phyloP scores from a whole-genome alignment of 2,888 invertebrate genomes.

The Amphipoea lucens region DNA sequence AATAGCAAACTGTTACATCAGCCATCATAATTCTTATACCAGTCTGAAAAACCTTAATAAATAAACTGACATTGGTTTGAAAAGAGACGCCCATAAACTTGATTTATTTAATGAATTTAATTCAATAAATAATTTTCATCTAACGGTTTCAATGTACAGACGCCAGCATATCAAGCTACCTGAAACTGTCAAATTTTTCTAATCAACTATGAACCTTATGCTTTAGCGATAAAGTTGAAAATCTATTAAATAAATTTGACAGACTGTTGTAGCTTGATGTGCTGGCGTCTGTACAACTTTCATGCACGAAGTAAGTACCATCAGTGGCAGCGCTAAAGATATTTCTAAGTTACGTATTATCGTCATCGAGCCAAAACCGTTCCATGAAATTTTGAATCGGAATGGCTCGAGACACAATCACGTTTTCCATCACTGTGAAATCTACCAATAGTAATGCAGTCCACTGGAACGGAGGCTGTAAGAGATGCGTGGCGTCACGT shows the following conservation, averaged over 20 bases:
- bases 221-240: too few species aligned
- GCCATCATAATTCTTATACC: slow-evolving; percentile 22
- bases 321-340: slow-evolving; percentile 26
- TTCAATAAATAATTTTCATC: slow-evolving; percentile 36
- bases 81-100: neutral
- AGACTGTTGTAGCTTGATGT: too few species aligned
- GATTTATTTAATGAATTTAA: slow-evolving; percentile 22
- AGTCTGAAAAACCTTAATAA: neutral
- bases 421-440: slow-evolving; percentile 85
- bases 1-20: slow-evolving; percentile 30
- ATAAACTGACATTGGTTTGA: neutral
- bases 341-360: slow-evolving; percentile 55
- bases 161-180: too few species aligned
- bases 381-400: slow-evolving; percentile 78
- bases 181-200: too few species aligned
- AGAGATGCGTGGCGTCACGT: slow-evolving; percentile 86
- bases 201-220: too few species aligned
- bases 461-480: slow-evolving; percentile 81
- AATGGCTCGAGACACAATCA: slow-evolving; percentile 83
- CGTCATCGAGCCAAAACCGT: slow-evolving; percentile 72
- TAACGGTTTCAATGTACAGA: slow-evolving; percentile 25
- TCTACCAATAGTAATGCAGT: slow-evolving; percentile 81
- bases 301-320: slow-evolving; percentile 24
- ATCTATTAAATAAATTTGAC: too few species aligned
- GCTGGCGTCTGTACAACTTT: neutral